Percentiles rank a stretch among this genome's conserved stretches.
phyloP scores from a whole-genome alignment of 2,888 invertebrate genomes.

The Erpobdella octoculata region DNA sequence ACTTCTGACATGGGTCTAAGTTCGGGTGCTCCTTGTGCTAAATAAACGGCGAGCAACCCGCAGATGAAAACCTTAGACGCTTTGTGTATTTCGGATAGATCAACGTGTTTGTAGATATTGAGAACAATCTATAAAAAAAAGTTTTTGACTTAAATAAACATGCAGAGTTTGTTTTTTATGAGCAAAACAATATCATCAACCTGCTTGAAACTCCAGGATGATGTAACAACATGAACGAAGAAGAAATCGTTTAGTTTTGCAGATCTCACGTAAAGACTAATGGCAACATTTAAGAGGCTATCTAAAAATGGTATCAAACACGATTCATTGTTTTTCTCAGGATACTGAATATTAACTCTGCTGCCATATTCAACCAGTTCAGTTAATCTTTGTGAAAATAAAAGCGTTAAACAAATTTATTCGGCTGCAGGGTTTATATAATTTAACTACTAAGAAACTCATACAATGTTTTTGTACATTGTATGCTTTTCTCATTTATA shows the following conservation, averaged over 20 bases:
- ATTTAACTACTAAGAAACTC: not conserved
- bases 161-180: too few species aligned
- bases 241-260: not conserved
- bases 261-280: not conserved
- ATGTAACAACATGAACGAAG: not conserved
- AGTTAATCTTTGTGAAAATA: not conserved
- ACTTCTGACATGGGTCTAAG: not conserved
- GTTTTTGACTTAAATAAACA: not conserved
- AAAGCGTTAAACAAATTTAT: too few species aligned
- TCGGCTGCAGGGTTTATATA: too few species aligned
- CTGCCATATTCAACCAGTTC: not conserved
- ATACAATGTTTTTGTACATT: too few species aligned
- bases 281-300: not conserved
- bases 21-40: not conserved
- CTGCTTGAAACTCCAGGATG: not conserved
- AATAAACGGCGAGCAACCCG: not conserved
- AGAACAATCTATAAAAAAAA: not conserved
- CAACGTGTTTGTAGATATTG: not conserved
- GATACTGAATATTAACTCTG: not conserved
- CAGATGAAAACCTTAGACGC: not conserved
- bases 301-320: not conserved
- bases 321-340: not conserved
- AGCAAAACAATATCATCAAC: conserved; percentile 4
- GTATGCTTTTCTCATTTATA: too few species aligned
- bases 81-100: not conserved